phyloP scores from a whole-genome alignment of 2,113 vertebrate species.

The Notothenia coriiceps region DNA sequence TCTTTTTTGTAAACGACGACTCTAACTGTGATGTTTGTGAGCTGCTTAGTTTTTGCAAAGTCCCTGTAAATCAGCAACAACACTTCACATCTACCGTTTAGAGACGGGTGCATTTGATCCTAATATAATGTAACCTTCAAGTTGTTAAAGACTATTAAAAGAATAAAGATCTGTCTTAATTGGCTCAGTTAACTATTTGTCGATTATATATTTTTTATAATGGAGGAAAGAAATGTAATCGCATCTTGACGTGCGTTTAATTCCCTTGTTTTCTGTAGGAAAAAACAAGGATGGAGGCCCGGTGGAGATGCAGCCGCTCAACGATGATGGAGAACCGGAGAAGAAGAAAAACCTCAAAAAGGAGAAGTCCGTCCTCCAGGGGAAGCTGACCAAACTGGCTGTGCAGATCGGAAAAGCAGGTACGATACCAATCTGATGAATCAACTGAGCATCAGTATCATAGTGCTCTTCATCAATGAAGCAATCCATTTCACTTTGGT shows the following conservation, averaged over 20 bases:
- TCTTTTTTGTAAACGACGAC: too few species aligned
- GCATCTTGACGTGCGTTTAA: neutral
- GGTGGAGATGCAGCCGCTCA: conserved; percentile 96
- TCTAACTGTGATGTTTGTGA: neutral
- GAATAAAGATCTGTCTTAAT: too few species aligned
- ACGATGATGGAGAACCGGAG: conserved; percentile 90
- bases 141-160: too few species aligned
- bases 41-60: too few species aligned
- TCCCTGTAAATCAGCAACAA: too few species aligned
- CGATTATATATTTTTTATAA: too few species aligned
- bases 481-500: neutral
- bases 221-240: too few species aligned
- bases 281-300: conserved; percentile 90
- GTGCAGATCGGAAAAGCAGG: conserved; percentile 99
- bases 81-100: too few species aligned
- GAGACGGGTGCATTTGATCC: too few species aligned
- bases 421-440: conserved; percentile 58
- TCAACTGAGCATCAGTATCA: neutral
- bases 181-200: too few species aligned
- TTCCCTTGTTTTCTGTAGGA: conserved; percentile 71
- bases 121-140: too few species aligned
- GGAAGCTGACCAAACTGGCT: conserved; percentile 96
- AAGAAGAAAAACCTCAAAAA: conserved; percentile 94
- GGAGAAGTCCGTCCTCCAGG: conserved; percentile 98
- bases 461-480: neutral